Evolutionary conservation across 2,888 invertebrate species (phyloP).

Genomic region (Mythimna impura): DNA sequence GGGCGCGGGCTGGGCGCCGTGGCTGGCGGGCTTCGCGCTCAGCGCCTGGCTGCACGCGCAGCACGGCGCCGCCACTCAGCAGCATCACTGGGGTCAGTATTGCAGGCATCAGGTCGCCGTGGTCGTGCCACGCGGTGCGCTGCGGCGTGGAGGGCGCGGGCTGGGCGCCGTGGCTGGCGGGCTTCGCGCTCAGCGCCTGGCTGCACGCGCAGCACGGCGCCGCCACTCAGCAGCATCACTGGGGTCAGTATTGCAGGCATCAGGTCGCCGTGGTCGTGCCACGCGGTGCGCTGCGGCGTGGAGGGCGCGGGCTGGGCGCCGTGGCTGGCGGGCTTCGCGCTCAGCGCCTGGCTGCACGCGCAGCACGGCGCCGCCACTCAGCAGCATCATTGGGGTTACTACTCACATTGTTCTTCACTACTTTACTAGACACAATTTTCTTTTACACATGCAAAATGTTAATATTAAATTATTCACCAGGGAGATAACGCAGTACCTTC

Average conservation of each 20-base stretch:
- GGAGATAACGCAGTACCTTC: too few species aligned
- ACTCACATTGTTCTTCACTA: background rate
- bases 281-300: too few species aligned
- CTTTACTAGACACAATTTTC: background rate
- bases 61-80: slow-evolving; percentile 43
- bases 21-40: slow-evolving; percentile 91
- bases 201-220: slow-evolving; percentile 80
- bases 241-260: slow-evolving; percentile 20
- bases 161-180: slow-evolving; percentile 92
- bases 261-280: too few species aligned
- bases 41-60: slow-evolving; percentile 90
- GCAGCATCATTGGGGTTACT: slow-evolving; percentile 21
- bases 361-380: too few species aligned
- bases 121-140: slow-evolving; percentile 80
- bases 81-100: slow-evolving; percentile 25
- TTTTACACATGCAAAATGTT: too few species aligned
- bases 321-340: too few species aligned
- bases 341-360: too few species aligned
- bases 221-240: background rate
- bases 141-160: slow-evolving; percentile 85
- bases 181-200: slow-evolving; percentile 91
- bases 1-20: slow-evolving; percentile 91
- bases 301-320: too few species aligned
- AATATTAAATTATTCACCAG: too few species aligned
- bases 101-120: slow-evolving; percentile 69